phyloP scores from a whole-genome alignment of 2,888 invertebrate species.

The Tridacna gigas region DNA sequence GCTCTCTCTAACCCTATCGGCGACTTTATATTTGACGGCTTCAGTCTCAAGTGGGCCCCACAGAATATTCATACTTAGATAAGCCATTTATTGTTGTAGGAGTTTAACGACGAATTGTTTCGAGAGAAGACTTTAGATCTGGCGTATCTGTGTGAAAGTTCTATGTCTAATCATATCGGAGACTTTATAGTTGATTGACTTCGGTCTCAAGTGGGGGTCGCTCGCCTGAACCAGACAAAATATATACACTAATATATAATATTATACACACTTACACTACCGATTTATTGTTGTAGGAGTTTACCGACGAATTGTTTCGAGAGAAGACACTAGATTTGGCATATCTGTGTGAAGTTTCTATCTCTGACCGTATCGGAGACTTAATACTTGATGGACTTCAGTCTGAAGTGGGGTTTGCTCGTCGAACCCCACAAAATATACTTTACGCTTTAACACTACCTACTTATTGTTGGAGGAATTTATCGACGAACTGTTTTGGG shows the following conservation, averaged over 20 bases:
- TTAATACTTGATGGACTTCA: slow-evolving; percentile 48
- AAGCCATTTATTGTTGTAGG: slow-evolving; percentile 39
- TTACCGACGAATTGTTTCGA: slow-evolving; percentile 43
- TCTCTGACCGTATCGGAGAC: slow-evolving; percentile 46
- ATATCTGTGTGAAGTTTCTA: slow-evolving; percentile 50
- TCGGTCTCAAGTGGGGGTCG: slow-evolving; percentile 35
- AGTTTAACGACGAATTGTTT: slow-evolving; percentile 46
- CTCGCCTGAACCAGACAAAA: slow-evolving; percentile 52
- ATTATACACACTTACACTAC: too few species aligned
- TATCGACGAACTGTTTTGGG: too few species aligned
- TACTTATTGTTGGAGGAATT: slow-evolving; percentile 33
- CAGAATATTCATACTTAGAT: slow-evolving; percentile 55
- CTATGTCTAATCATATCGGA: slow-evolving; percentile 48
- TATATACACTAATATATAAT: too few species aligned
- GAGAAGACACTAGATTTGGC: slow-evolving; percentile 54
- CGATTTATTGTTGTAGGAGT: slow-evolving; percentile 24
- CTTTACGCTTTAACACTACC: slow-evolving; percentile 57
- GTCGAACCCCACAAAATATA: slow-evolving; percentile 50
- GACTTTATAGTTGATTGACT: slow-evolving; percentile 46
- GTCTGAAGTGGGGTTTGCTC: slow-evolving; percentile 42
- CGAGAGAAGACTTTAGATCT: slow-evolving; percentile 49
- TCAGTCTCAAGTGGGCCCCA: slow-evolving; percentile 42
- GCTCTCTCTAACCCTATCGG: slow-evolving; percentile 49
- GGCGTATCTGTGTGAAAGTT: slow-evolving; percentile 50
- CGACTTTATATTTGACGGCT: slow-evolving; percentile 40